Conservation (phyloP, 1,140 invertebrate species). For the Pomacea maculata region DNA sequence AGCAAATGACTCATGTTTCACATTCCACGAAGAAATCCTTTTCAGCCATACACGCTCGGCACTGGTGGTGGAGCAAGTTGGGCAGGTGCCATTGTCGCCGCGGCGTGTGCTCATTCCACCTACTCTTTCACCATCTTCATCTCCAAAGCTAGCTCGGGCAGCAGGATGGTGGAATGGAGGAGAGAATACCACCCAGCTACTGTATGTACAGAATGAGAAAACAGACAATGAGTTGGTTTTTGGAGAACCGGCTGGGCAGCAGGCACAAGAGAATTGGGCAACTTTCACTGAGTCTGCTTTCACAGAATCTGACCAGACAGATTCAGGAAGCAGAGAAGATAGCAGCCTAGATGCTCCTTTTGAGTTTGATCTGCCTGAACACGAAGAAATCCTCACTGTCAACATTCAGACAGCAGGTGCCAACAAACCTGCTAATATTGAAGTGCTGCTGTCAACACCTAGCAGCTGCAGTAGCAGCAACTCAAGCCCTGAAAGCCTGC, state of each 20-base stretch:
- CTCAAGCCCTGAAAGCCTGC: conserved; percentile 18
- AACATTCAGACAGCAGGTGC: conserved; percentile 35
- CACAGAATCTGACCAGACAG: conserved; percentile 24
- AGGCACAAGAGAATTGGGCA: conserved; percentile 40
- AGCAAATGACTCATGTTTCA: conserved; percentile 39
- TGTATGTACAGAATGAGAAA: conserved; percentile 21
- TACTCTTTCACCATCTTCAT: conserved; percentile 48
- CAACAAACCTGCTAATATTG: conserved; percentile 36
- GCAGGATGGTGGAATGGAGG: conserved; percentile 17
- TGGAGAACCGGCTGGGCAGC: conserved; percentile 19
- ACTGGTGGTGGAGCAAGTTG: conserved; percentile 50
- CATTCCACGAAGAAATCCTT: conserved; percentile 56
- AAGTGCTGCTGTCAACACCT: conserved; percentile 26
- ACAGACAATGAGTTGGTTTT: conserved; percentile 16
- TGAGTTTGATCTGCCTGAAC: conserved; percentile 8
- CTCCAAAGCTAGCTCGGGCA: conserved; percentile 39
- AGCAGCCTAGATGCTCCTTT: neutral
- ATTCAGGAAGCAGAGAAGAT: neutral
- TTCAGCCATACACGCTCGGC: conserved; percentile 57
- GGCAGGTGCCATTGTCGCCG: conserved; percentile 45
- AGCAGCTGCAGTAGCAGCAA: conserved; percentile 26
- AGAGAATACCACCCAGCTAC: conserved; percentile 7
- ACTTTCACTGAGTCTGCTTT: conserved; percentile 37
- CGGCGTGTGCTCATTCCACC: conserved; percentile 57
- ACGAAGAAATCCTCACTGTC: conserved; percentile 47